phyloP scores from a whole-genome alignment of 2,113 vertebrate species.

The Nyctibius bracteatus region DNA sequence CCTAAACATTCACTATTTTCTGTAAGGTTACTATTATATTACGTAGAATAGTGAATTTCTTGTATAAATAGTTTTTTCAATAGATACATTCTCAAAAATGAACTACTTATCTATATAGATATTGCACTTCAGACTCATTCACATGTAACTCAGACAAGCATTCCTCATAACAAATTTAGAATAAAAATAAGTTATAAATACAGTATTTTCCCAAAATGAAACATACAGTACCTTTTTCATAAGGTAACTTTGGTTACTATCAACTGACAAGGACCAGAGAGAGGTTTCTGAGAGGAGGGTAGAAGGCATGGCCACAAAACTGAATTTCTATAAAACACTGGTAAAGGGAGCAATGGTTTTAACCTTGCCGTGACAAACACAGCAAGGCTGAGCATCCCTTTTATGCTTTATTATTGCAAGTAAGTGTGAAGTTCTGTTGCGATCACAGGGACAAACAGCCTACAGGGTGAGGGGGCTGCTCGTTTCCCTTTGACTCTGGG shows the following conservation, averaged over 20 bases:
- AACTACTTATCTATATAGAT: conserved; percentile 46
- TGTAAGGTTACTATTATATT: conserved; percentile 33
- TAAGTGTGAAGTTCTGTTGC: conserved; percentile 19
- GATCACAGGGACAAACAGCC: neutral
- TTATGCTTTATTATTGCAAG: neutral
- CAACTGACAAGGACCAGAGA: conserved; percentile 9
- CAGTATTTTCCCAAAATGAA: conserved; percentile 20
- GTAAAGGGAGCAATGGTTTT: neutral
- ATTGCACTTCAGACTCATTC: conserved; percentile 73
- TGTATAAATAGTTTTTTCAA: conserved; percentile 40
- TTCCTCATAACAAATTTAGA: conserved; percentile 53
- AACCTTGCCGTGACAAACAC: neutral
- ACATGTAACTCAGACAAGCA: conserved; percentile 45
- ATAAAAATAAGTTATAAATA: conserved; percentile 64
- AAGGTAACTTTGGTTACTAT: conserved; percentile 60
- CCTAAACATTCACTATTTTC: conserved; percentile 44
- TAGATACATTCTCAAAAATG: conserved; percentile 59
- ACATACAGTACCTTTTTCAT: conserved; percentile 31
- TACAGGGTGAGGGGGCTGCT: neutral
- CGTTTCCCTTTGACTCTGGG: neutral
- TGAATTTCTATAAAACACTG: neutral
- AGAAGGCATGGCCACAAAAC: neutral
- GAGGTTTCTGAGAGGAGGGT: neutral
- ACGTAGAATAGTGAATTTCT: conserved; percentile 45
- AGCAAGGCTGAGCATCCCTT: neutral